Evolutionary conservation across 2,113 vertebrate species (phyloP), one percentile per base, ranked within the genome.

Genomic region (Lophius piscatorius): DNA sequence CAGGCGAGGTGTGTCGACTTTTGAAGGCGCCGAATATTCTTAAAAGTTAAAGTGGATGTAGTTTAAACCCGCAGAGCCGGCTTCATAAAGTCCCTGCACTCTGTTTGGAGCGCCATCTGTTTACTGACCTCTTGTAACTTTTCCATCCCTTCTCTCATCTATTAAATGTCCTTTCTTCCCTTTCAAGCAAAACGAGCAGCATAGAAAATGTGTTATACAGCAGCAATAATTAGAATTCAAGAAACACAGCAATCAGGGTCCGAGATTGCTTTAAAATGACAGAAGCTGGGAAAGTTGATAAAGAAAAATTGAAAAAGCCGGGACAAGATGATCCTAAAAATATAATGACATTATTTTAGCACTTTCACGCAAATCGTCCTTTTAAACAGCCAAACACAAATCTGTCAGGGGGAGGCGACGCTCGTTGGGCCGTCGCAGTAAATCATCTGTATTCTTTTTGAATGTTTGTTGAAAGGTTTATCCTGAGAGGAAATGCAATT

Each of bases 211-310:
- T 57, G 72, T 74, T 74, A 16, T 74, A 48, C 47, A 56, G 70
- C 65, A 78, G 63, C 44, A 74, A 76, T 74, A 85, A 90, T 91
- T 87, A 86, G 74, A 76, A 82, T 90, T 88, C 70, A 80, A 69
- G 76, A 68, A 82, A 75, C 75, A 81, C 80, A 76, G 83, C 84
- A 89, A 91, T 91, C 84, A 89, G 61, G 84, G 74, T 52, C 76
- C 85, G 77, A 89, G 90, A 91, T 92, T 92, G 87, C 84, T 77
- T 44, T 76, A 73, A 89, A 88, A 87, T 90, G 87, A 89, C 79
- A 81, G 74, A 74, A 65, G 81, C 74, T 85, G 54, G 71, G 82
- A 87, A 82, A 76, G 76, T 76, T 74, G 74, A 80, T 80, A 77
- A 46, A 70, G 85, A 82, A 74, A 80, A 57, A n/a, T n/a, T n/a